Evolutionary conservation across 2,797 vertebrate genomes (phyloP).

Genomic region (Lemur catta): DNA sequence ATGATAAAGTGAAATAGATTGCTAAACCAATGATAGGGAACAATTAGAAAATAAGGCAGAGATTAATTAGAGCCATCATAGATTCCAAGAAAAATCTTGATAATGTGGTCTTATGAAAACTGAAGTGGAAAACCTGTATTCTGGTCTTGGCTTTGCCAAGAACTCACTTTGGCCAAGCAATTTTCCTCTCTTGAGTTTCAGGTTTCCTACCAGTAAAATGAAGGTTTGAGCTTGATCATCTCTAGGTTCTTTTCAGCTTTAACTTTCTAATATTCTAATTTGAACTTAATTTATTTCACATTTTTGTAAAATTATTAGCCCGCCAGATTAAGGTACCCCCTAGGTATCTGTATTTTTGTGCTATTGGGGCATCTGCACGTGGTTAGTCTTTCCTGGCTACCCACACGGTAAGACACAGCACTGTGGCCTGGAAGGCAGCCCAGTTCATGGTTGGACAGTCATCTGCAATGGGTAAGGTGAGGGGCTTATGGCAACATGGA

Average conservation of each 20-base stretch:
- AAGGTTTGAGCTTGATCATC: neutral
- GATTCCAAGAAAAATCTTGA: neutral
- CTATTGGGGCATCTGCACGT: neutral
- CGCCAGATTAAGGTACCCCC: neutral
- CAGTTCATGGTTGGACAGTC: neutral
- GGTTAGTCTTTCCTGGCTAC: neutral
- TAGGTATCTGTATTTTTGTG: neutral
- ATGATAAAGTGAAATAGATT: neutral
- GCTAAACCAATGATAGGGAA: neutral
- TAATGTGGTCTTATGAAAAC: neutral
- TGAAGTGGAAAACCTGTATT: neutral
- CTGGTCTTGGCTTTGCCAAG: neutral
- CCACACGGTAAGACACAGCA: neutral
- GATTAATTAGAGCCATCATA: neutral
- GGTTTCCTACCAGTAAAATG: neutral
- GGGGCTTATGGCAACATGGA: neutral
- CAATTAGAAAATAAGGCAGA: neutral
- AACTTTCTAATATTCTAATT: slow-evolving; percentile 32
- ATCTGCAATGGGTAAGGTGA: neutral
- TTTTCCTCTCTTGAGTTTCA: neutral
- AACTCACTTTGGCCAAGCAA: neutral
- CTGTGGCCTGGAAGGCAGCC: neutral
- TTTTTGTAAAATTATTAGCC: neutral
- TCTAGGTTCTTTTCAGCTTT: neutral
- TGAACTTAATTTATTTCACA: neutral